Percentiles rank a stretch among this genome's conserved stretches.
phyloP scores from a whole-genome alignment of 2,113 vertebrate genomes.

The Tragelaphus imberbis region DNA sequence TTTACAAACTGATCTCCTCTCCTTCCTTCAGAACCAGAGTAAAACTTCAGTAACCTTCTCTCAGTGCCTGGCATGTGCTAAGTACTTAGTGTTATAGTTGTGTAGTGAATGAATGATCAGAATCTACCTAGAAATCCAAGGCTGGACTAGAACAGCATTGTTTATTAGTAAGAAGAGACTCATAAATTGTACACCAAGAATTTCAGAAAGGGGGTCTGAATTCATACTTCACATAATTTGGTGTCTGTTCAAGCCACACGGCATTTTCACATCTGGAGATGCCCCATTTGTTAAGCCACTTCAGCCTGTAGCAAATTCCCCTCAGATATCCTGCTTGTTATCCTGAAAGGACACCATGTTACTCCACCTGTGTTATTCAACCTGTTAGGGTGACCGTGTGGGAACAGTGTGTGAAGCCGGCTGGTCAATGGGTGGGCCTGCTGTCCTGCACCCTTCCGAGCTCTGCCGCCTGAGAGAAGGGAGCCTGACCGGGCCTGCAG shows the following conservation, averaged over 20 bases:
- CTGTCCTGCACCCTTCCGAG: constrained; percentile 5
- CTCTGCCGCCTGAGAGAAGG: constrained; percentile 64
- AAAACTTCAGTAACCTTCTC: neutral
- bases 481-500: constrained; percentile 54
- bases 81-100: neutral
- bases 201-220: constrained; percentile 70
- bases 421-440: neutral
- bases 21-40: neutral
- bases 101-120: neutral
- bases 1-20: neutral
- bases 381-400: constrained; percentile 39
- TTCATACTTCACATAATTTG: constrained; percentile 65
- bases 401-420: constrained; percentile 71
- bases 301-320: constrained; percentile 69
- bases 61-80: neutral
- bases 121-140: constrained; percentile 17
- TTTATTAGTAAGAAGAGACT: constrained; percentile 21
- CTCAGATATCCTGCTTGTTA: constrained; percentile 66
- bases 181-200: constrained; percentile 3
- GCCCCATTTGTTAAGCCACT: constrained; percentile 68
- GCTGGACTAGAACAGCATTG: neutral
- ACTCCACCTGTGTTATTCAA: constrained; percentile 30
- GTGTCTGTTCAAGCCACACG: constrained; percentile 71
- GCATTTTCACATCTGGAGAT: constrained; percentile 72
- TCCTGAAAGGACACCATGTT: constrained; percentile 64